These are phyloP conservation scores for Phasia obesa DNA, from an alignment of 2,888 invertebrate genomes.

Conservation along the genomic window DNA sequence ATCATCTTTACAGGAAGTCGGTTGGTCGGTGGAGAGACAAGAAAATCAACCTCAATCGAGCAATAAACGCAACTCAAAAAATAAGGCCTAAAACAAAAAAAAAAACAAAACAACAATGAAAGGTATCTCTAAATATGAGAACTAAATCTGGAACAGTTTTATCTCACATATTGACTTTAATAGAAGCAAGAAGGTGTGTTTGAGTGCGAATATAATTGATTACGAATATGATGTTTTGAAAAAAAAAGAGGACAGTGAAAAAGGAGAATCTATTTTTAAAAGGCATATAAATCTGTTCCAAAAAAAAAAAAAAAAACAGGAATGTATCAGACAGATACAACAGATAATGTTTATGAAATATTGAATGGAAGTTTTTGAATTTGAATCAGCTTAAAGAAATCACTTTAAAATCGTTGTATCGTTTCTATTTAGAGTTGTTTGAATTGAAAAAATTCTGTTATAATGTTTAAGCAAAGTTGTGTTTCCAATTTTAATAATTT, in stretches of 20 bases:
- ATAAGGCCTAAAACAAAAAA: slow-evolving; percentile 30
- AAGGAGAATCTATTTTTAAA: background rate
- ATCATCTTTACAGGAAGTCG: background rate
- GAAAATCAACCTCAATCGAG: slow-evolving; percentile 40
- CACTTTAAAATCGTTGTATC: no score
- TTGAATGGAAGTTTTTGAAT: background rate
- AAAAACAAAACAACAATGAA: background rate
- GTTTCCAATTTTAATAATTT: no score
- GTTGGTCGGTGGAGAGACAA: slow-evolving; percentile 3
- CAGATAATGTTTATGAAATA: background rate
- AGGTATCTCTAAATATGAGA: background rate
- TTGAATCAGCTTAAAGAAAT: no score
- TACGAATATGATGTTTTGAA: background rate
- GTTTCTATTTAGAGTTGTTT: no score
- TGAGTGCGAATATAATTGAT: background rate
- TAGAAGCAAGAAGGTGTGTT: slow-evolving; percentile 2
- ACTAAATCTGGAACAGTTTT: slow-evolving; percentile 14
- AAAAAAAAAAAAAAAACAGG: background rate
- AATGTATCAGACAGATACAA: no score
- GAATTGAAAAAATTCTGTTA: no score
- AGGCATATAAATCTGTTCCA: background rate
- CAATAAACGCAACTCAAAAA: slow-evolving; percentile 35
- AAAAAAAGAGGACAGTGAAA: background rate
- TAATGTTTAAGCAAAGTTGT: no score
- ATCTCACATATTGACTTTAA: slow-evolving; percentile 5